These are phyloP conservation scores for Andrena chrysosceles DNA, from an alignment of 2,888 invertebrate species.

Conservation along the genomic window DNA sequence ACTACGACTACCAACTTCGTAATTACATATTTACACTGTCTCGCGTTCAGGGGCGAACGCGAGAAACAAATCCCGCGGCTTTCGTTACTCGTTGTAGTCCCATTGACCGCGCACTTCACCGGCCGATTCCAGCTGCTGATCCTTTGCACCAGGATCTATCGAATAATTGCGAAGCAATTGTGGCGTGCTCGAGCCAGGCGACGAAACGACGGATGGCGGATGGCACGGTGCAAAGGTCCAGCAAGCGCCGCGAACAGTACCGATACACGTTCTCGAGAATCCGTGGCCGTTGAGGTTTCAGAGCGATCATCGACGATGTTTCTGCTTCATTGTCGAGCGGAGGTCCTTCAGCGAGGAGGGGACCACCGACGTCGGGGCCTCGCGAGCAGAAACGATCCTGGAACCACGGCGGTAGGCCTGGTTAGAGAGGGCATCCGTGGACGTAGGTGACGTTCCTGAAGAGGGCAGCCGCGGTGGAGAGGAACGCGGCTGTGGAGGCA, in stretches of 20 bases:
- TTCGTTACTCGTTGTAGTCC: background rate
- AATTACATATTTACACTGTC: slow-evolving; percentile 79
- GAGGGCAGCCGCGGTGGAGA: slow-evolving; percentile 90
- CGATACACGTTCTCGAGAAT: background rate
- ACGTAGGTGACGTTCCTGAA: slow-evolving; percentile 91
- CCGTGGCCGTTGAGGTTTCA: background rate
- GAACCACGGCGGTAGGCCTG: slow-evolving; percentile 47
- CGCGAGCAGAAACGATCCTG: slow-evolving; percentile 28
- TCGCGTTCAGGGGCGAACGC: slow-evolving; percentile 37
- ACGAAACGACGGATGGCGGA: background rate
- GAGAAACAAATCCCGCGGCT: too few species aligned
- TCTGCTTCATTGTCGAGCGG: background rate
- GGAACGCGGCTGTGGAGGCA: slow-evolving; percentile 87
- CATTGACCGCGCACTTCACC: slow-evolving; percentile 35
- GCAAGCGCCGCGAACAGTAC: background rate
- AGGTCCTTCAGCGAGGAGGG: background rate
- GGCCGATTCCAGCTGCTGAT: background rate
- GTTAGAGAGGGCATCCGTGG: slow-evolving; percentile 90
- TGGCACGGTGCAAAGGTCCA: background rate
- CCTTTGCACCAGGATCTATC: background rate
- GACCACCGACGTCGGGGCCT: slow-evolving; percentile 11
- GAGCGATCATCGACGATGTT: background rate
- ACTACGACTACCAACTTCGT: slow-evolving; percentile 58
- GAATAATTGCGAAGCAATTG: background rate
- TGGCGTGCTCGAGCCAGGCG: background rate